Evolutionary conservation across 2,797 vertebrate species (phyloP), one percentile per base, ranked within the genome.

Genomic region (Catharus ustulatus): DNA sequence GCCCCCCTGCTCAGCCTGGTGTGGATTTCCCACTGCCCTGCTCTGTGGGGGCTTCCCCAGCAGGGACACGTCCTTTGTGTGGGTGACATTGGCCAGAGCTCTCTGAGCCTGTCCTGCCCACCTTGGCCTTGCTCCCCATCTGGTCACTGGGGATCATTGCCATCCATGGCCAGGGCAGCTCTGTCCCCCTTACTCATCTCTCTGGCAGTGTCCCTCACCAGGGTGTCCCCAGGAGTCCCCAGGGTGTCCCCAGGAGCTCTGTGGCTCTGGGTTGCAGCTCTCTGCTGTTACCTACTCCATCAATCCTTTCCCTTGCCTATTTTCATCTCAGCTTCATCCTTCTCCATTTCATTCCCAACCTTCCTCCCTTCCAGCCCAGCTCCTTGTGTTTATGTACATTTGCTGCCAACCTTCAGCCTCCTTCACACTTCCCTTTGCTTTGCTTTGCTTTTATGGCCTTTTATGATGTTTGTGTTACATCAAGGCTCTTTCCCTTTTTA

Each of bases 391-490:
- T 95, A 43, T 80, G 74, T 57, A 74, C 90, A 82, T 71, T 87
- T 34, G 81, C 77, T 95, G 86, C 63, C 88, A 95, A 92, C 90
- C 92, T 95, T 95, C 90, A 90, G 71, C 68, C 90, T 93, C 88
- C 86, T 94, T 94, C 90, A 87, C 81, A 92, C 77, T 94, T 95
- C 66, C 88, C 92, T 95, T 74, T 94, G 71, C 63, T 95, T 91
- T 67, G 79, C 74, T 89, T 86, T 67, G 76, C 74, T 87, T 96
- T 97, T 95, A 96, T 85, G 86, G 84, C 81, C 74, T 93, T 95
- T 95, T 96, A 95, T 64, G 86, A 87, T 96, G 89, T 95, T 96
- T 97, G 80, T 94, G 93, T 94, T 95, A 46, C 84, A 92, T 24
- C 63, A 67, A 84, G 92, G 80, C 74, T 61, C 90, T 93, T 96